phyloP scores from a whole-genome alignment of 2,113 vertebrate species.

The Entelurus aequoreus region DNA sequence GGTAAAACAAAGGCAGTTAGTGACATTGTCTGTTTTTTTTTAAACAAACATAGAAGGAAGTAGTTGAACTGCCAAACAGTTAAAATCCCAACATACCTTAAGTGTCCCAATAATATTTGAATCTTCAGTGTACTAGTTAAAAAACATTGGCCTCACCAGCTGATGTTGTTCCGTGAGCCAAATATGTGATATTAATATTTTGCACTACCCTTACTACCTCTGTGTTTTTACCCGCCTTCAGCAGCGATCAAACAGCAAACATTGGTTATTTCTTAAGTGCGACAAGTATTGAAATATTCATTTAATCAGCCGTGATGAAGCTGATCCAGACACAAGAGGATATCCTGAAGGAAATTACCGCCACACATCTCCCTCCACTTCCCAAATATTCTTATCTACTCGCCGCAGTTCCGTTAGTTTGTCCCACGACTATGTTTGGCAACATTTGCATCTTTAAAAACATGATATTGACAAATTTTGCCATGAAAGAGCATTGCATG shows the following conservation, averaged over 20 bases:
- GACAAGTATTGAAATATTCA: conserved; percentile 30
- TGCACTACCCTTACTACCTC: no score
- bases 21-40: no score
- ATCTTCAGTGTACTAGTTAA: no score
- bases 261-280: conserved; percentile 13
- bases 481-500: conserved; percentile 53
- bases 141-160: no score
- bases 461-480: conserved; percentile 47
- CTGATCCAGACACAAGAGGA: conserved; percentile 35
- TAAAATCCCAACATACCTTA: no score
- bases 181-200: no score
- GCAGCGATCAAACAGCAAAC: conserved; percentile 46
- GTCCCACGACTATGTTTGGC: conserved; percentile 47
- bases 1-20: no score
- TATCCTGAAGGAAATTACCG: conserved; percentile 55
- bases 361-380: conserved; percentile 21
- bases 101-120: no score
- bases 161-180: no score
- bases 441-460: conserved; percentile 59
- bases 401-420: conserved; percentile 55
- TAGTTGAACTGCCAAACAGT: no score
- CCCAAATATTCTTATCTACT: conserved; percentile 55
- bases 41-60: no score
- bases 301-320: conserved; percentile 47
- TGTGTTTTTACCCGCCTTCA: conserved; percentile 28